Evolutionary conservation across 2,888 invertebrate species (phyloP).

Genomic region (Eilema griseolum): DNA sequence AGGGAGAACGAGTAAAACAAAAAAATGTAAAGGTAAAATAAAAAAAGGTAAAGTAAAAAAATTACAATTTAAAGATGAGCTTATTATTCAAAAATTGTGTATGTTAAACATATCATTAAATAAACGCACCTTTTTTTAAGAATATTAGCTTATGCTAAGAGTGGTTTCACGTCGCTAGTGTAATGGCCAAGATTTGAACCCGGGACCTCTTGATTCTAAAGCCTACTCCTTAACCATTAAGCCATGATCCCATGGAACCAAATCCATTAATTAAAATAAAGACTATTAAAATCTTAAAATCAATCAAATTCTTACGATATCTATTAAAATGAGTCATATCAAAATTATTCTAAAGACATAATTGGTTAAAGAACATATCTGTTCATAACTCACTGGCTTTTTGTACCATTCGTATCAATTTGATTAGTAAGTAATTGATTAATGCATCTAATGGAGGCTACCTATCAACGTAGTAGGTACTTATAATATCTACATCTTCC

Average conservation of each 20-base stretch:
- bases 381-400: slow-evolving; percentile 25
- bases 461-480: neutral
- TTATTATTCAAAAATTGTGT: too few relatives aligned
- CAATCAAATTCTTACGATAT: slow-evolving; percentile 13
- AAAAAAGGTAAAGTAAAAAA: too few relatives aligned
- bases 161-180: too few relatives aligned
- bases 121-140: neutral
- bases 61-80: too few relatives aligned
- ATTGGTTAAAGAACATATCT: slow-evolving; percentile 9
- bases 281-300: slow-evolving; percentile 1
- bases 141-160: too few relatives aligned
- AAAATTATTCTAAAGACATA: slow-evolving; percentile 14
- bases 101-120: neutral
- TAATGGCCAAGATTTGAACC: too few relatives aligned
- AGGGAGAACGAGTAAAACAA: too few relatives aligned
- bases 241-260: too few relatives aligned
- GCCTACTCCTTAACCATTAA: too few relatives aligned
- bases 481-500: slow-evolving; percentile 7
- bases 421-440: slow-evolving; percentile 34
- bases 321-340: slow-evolving; percentile 16
- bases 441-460: slow-evolving; percentile 17
- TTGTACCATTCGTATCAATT: slow-evolving; percentile 22
- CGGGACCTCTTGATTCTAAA: too few relatives aligned
- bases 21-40: too few relatives aligned
- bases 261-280: neutral